These are phyloP conservation scores for Mustela lutreola DNA, from an alignment of 2,113 vertebrate genomes.

Conservation along the genomic window DNA sequence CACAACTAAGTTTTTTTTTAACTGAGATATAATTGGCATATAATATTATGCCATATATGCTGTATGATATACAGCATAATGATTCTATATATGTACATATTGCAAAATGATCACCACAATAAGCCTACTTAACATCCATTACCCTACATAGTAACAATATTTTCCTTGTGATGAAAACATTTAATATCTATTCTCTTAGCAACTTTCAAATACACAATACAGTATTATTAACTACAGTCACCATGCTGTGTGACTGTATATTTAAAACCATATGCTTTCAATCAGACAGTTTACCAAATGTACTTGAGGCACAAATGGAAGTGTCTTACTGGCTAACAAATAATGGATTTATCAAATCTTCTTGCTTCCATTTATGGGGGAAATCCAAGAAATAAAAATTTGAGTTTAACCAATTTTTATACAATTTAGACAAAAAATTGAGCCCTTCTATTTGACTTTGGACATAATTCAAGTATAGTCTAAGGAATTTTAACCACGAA, in stretches of 20 bases:
- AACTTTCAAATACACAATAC: not conserved
- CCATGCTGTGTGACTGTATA: not conserved
- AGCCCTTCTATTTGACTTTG: not conserved
- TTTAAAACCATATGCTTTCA: not conserved
- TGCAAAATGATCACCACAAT: not conserved
- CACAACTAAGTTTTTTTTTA: not conserved
- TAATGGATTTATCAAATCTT: not conserved
- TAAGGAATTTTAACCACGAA: not conserved
- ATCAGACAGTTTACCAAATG: constrained; percentile 2
- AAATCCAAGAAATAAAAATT: not conserved
- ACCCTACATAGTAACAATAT: not conserved
- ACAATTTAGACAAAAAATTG: not conserved
- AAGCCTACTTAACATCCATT: not conserved
- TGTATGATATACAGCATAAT: not conserved
- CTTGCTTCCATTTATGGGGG: not conserved
- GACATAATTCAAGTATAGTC: not conserved
- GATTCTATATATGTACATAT: not conserved
- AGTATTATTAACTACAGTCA: not conserved
- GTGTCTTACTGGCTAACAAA: constrained; percentile 25
- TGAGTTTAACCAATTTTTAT: constrained; percentile 28
- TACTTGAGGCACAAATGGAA: constrained; percentile 15
- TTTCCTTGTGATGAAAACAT: not conserved
- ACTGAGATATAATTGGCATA: not conserved
- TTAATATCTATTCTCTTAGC: not conserved
- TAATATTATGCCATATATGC: not conserved